Base-by-base conservation (phyloP, 2,113 vertebrate genomes). In the Lipotes vexillifer region DNA sequence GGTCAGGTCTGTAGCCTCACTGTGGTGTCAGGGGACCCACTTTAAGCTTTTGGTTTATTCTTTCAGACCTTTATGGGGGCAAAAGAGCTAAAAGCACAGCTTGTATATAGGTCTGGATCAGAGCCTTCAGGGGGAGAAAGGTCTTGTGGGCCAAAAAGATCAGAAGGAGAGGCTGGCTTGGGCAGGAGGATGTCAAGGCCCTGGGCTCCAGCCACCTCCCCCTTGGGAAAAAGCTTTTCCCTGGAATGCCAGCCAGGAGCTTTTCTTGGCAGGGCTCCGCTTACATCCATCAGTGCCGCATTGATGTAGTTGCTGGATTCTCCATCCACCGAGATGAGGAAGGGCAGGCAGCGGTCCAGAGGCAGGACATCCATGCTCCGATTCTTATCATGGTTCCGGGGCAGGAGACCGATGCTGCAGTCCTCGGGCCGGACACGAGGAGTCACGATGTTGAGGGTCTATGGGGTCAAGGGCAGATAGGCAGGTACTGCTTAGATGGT, bases 241-340 rank as follows among this genome's bases (percentile, higher is more conserved):
- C 68, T 18, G 33, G 31, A 65, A 33, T 17, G 33, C 8, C 36
- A 74, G 46, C 77, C 57, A 63, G 81, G 59, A 31, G 36, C 6
- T 23, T 25, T 14, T 78, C 52, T 21, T 9, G n/a, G 66, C 27
- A 27, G 13, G 94, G 68, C 2, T 84, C 66, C 77, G 96, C 99
- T 99, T 98, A 99, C 99, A 5, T 99, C 99, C 99, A 99, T 99
- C 95, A 99, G 98, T 0, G 99, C 99, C 49, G 99, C 99, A 0
- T 99, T 99, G 98, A 99, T 99, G 98, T 99, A 99, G 97, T 99
- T 99, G 98, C 99, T 99, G 86, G 99, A 99, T 96, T 99, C 99
- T 0, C 99, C 99, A 1, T 99, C 99, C 92, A 99, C 99, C 0
- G 99, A 99, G 98, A 99, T 99, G 97, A 99, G 99, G 98, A 99